Evolutionary conservation across 2,113 vertebrate genomes (phyloP), one percentile per base, ranked within the genome.

Genomic region (Menidia beryllina): DNA sequence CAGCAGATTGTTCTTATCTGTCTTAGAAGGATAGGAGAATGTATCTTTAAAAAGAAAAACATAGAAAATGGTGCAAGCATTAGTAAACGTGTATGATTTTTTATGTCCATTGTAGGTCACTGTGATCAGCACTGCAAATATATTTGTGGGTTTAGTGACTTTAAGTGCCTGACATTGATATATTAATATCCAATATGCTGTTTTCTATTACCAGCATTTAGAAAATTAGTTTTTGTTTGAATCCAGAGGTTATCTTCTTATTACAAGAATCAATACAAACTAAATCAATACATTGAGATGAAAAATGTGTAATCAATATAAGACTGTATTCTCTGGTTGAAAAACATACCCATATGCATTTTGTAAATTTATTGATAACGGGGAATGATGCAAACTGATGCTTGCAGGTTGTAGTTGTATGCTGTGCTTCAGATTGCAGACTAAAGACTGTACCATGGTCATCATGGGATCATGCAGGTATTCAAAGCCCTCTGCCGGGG

Each of bases 401-500:
- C 56, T 68, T n/a, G 59, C 48, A 67, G 24, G 34, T 54, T 69
- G 36, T 21, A 61, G 43, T 57, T 63, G 59, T 23, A 15, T 43
- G 25, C 15, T 53, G 50, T 14, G 20, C 38, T 72, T 57, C 17
- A 43, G 21, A 24, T n/a, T 57, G 39, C 58, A 63, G 47, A 21
- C 72, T 65, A 56, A 56, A 51, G 59, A 48, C 10, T 30, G 20
- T 34, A 48, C 13, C 25, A 48, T 19, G 49, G 48, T 39, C 72
- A 68, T 52, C 67, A 60, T 34, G 41, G 55, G 73, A 67, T 62
- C 25, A 63, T 79, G 71, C 43, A 25, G 65, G 34, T 51, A 67
- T 64, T 54, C 55, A 45, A 50, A 77, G 43, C 47, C 49, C 81
- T 76, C 79, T 71, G 72, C 79, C 66, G 73, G 69, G 78, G 69